These are phyloP conservation scores for Hypsopygia costalis DNA, from an alignment of 2,888 invertebrate genomes.

Conservation along the genomic window DNA sequence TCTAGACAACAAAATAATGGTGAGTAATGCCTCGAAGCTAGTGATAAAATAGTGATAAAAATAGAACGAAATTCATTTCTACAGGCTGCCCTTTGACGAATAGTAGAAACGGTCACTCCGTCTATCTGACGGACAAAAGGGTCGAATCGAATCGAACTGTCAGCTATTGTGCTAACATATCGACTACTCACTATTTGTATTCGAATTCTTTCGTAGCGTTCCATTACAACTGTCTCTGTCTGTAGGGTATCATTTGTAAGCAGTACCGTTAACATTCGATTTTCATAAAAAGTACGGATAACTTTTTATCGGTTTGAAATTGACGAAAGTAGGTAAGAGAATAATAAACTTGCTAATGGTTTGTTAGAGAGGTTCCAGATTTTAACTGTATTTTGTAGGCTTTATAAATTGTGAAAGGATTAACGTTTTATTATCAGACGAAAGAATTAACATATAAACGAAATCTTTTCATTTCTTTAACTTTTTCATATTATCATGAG, in stretches of 20 bases:
- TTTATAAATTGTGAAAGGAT: not conserved
- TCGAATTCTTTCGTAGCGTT: conserved; percentile 49
- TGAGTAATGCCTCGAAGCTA: not conserved
- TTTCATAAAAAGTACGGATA: conserved; percentile 3
- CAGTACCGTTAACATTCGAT: conserved; percentile 11
- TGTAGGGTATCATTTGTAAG: conserved; percentile 9
- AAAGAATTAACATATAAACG: too few relatives aligned
- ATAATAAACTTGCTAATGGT: not conserved
- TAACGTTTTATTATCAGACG: not conserved
- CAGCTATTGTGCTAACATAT: conserved; percentile 46
- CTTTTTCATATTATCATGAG: too few relatives aligned
- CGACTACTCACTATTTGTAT: conserved; percentile 55
- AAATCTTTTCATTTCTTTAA: too few relatives aligned
- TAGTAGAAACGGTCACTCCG: conserved; percentile 21
- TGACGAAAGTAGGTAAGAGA: not conserved
- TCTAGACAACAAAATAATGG: not conserved
- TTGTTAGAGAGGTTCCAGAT: not conserved
- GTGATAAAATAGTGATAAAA: not conserved
- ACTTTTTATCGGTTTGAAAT: conserved; percentile 4
- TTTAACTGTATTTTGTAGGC: not conserved
- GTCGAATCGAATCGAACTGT: conserved; percentile 58
- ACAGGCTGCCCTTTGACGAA: conserved; percentile 11
- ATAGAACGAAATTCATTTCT: not conserved
- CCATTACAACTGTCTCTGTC: conserved; percentile 21
- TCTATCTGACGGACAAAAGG: conserved; percentile 38